Base-by-base conservation (phyloP, 2,113 vertebrate species). In the Rostratula benghalensis region DNA sequence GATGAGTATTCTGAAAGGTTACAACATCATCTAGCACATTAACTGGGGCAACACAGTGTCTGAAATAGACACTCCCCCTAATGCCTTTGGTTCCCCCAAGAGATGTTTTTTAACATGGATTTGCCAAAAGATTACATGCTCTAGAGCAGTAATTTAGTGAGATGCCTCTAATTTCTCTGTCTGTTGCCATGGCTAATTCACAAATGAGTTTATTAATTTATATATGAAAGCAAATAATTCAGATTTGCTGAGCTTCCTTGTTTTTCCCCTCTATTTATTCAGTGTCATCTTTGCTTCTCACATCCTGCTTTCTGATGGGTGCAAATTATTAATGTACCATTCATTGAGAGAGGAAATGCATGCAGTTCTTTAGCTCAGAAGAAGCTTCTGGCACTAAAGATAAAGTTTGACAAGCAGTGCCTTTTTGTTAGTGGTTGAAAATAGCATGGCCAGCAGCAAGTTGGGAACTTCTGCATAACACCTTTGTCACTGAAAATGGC, bases 141-240 rank as follows among this genome's bases (percentile, higher is more conserved):
- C 57, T 82, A 53, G 91, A 87, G 39, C 57, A 93, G 69, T 73
- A 25, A 61, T 65, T 65, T 77, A 54, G 54, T 83, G 59, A 90
- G 59, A 83, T 80, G 67, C 45, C 25, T 92, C 41, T 85, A 37
- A 91, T 94, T 95, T 95, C 74, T 87, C 79, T 87, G 33, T 61
- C 24, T 9, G 64, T 25, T 87, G 48, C 94, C 28, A 4, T 93
- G 65, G 31, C 84, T 95, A 91, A 95, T 97, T 91, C 70, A 95
- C 45, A 89, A 96, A 95, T 91, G 6, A 91, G 78, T 95, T 95
- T 91, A 96, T 94, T 96, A 87, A 93, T 93, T 96, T 95, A 94
- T 94, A 79, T 91, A 87, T 0, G 15, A 76, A 91, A 81, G 73
- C 96, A 95, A 71, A 61, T 93, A 93, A 93, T 93, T 95, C 65